A percentile compares a stretch with the other conserved stretches of the same genome.
phyloP scores from a whole-genome alignment of 2,797 vertebrate genomes.

The Cryptoblepharus egeriae region DNA sequence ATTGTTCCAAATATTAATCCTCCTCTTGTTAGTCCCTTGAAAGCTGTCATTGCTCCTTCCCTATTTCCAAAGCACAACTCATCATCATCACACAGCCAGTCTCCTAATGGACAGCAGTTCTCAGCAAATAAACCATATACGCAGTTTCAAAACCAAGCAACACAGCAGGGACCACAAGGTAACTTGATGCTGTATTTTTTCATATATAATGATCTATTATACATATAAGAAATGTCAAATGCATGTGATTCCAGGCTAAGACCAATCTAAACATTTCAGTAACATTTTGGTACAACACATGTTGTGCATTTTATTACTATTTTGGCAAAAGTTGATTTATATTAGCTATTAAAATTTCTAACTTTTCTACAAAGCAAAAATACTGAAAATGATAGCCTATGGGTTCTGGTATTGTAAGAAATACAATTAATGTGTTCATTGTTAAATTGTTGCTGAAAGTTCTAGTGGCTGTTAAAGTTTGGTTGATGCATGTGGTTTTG shows the following conservation, averaged over 20 bases:
- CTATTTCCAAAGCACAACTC: conserved; percentile 84
- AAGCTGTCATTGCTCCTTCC: conserved; percentile 83
- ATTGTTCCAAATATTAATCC: conserved; percentile 83
- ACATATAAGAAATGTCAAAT: not conserved
- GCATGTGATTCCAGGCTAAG: too few relatives aligned
- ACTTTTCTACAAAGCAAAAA: not conserved
- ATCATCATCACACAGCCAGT: conserved; percentile 74
- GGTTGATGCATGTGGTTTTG: not conserved
- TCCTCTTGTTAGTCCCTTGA: conserved; percentile 84
- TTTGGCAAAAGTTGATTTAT: not conserved
- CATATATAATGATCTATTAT: not conserved
- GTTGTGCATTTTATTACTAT: not conserved
- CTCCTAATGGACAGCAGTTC: conserved; percentile 78
- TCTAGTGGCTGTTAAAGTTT: not conserved
- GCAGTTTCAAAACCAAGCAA: conserved; percentile 85
- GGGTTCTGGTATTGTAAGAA: not conserved
- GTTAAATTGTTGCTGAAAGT: not conserved
- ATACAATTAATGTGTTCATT: not conserved
- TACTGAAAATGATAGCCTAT: not conserved
- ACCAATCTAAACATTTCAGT: not conserved
- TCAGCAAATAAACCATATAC: conserved; percentile 84
- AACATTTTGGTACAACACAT: not conserved
- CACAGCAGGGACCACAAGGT: conserved; percentile 83
- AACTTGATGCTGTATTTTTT: conserved; percentile 42
- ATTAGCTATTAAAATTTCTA: not conserved